These are phyloP conservation scores for Oscheius sp. DNA, from an alignment of 2,888 invertebrate species.

Conservation along the genomic window DNA sequence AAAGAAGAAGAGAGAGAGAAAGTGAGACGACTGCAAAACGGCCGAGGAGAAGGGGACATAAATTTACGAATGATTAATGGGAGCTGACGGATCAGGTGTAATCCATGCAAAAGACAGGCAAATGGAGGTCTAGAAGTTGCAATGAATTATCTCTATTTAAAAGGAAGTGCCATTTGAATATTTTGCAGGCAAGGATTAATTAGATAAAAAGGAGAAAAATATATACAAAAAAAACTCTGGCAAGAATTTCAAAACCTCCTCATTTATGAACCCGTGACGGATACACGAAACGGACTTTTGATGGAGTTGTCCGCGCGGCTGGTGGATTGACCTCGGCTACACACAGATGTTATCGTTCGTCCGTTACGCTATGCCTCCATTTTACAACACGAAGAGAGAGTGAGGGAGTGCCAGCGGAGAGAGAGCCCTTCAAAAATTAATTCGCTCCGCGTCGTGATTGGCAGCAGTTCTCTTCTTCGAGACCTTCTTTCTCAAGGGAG, in stretches of 20 bases:
- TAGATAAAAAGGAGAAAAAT: background rate
- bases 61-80: background rate
- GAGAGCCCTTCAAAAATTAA: conserved; percentile 21
- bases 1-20: background rate
- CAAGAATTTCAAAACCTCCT: background rate
- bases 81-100: background rate
- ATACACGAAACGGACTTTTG: background rate
- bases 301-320: conserved; percentile 24
- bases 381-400: conserved; percentile 9
- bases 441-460: background rate
- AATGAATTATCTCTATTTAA: background rate
- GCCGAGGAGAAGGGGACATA: background rate
- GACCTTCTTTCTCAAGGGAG: too few species aligned
- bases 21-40: background rate
- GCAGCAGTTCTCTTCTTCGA: background rate
- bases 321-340: conserved; percentile 15
- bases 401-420: background rate
- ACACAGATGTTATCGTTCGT: conserved; percentile 27
- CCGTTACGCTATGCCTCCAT: conserved; percentile 19
- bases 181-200: background rate
- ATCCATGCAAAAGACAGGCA: background rate
- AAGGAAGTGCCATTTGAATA: background rate
- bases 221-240: background rate
- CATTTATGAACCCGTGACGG: background rate
- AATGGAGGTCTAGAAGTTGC: background rate